A percentile compares a stretch with the other conserved stretches of the same genome.
These are phyloP conservation scores for Masnerella sp. DNA, from an alignment of 2,888 invertebrate genomes.

Conservation along the genomic window DNA sequence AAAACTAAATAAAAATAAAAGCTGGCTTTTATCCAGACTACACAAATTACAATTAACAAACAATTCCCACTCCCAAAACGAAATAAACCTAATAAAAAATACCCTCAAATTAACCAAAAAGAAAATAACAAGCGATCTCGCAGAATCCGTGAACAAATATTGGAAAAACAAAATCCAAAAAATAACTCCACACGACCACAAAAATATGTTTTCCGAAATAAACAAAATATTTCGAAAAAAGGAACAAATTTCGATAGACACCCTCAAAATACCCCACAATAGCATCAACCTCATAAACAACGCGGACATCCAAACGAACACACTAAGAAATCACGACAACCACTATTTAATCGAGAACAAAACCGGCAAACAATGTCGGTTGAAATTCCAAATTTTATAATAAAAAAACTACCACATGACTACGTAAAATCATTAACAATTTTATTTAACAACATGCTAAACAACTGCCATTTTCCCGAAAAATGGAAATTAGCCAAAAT, in stretches of 20 bases:
- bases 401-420: slow-evolving; percentile 27
- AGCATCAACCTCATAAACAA: too few relatives aligned
- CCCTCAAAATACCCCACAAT: neutral
- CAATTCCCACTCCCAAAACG: too few relatives aligned
- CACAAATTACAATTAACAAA: too few relatives aligned
- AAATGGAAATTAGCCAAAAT: slow-evolving; percentile 1
- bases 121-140: neutral
- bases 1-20: too few relatives aligned
- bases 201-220: neutral
- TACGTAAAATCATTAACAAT: slow-evolving; percentile 8
- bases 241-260: neutral
- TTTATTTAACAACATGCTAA: slow-evolving; percentile 54
- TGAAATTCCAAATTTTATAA: slow-evolving; percentile 40
- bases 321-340: slow-evolving; percentile 5
- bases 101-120: neutral
- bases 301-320: too few relatives aligned
- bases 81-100: neutral
- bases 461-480: neutral
- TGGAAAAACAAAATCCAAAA: neutral
- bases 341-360: slow-evolving; percentile 3
- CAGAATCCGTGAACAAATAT: slow-evolving; percentile 7
- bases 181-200: neutral
- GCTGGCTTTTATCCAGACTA: too few relatives aligned
- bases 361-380: slow-evolving; percentile 15
- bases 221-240: neutral